Evolutionary conservation across 2,888 invertebrate genomes (phyloP).

Genomic region (Ormyrus labotus): DNA sequence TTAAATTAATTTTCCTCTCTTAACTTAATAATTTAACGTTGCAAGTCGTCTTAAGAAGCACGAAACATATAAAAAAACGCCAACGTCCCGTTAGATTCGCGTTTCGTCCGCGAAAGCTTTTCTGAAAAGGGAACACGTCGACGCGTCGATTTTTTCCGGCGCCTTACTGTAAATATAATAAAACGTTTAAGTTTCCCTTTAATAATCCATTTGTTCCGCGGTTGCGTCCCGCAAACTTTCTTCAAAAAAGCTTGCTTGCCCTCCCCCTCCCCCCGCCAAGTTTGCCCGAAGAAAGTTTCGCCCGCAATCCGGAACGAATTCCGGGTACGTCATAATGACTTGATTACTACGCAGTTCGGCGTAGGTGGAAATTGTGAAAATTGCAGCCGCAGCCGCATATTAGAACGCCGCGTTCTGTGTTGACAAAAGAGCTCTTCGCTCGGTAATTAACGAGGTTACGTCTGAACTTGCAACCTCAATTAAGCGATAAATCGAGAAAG

Average conservation of each 20-base stretch:
- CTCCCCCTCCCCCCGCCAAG: background rate
- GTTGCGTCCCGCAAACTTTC: conserved; percentile 4
- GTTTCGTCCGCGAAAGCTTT: no score
- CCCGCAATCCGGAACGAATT: conserved; percentile 34
- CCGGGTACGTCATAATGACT: conserved; percentile 56
- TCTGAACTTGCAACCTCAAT: conserved; percentile 48
- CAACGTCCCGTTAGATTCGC: no score
- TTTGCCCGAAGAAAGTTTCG: background rate
- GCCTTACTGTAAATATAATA: background rate
- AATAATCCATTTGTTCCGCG: conserved; percentile 40
- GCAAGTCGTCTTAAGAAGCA: no score
- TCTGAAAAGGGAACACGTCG: background rate
- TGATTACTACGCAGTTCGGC: background rate
- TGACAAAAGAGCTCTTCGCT: no score
- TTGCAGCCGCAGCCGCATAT: no score
- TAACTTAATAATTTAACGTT: background rate
- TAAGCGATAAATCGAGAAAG: conserved; percentile 31
- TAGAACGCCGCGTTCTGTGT: no score
- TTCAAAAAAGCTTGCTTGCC: background rate
- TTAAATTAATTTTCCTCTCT: background rate
- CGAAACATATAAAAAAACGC: no score
- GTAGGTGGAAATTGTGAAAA: background rate
- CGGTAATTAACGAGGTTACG: conserved; percentile 26
- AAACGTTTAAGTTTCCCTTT: background rate
- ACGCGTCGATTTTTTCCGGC: conserved; percentile 8